Evolutionary conservation across 1,140 invertebrate genomes (phyloP).

Genomic region (Cydia pomonella): DNA sequence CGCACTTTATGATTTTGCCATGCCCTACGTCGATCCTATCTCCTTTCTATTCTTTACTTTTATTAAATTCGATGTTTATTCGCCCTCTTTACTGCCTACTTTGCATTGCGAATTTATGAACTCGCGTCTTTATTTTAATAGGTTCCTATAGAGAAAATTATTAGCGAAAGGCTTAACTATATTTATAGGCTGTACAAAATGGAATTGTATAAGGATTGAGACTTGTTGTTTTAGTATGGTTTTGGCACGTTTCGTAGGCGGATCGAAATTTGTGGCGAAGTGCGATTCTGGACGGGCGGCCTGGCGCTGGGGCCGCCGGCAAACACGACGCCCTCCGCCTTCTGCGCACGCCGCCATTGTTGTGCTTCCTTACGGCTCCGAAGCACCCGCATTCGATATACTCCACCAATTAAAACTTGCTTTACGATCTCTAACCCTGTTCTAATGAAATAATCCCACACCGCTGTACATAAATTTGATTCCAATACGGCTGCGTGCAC

Average conservation of each 20-base stretch:
- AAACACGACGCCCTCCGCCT: slow-evolving; percentile 64
- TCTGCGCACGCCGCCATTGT: slow-evolving; percentile 67
- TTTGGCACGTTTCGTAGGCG: slow-evolving; percentile 45
- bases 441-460: slow-evolving; percentile 53
- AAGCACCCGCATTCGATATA: slow-evolving; percentile 42
- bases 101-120: slow-evolving; percentile 42
- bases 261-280: slow-evolving; percentile 45
- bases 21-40: slow-evolving; percentile 40
- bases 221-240: slow-evolving; percentile 36
- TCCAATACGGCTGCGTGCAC: slow-evolving; percentile 35
- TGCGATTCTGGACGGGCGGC: slow-evolving; percentile 58
- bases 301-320: slow-evolving; percentile 53
- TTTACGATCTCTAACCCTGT: slow-evolving; percentile 56
- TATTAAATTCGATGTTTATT: slow-evolving; percentile 48
- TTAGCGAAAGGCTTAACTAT: not conserved
- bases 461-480: slow-evolving; percentile 39
- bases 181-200: slow-evolving; percentile 22
- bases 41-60: slow-evolving; percentile 44
- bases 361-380: slow-evolving; percentile 33
- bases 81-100: slow-evolving; percentile 34
- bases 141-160: not conserved
- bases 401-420: slow-evolving; percentile 63
- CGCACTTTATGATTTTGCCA: slow-evolving; percentile 46
- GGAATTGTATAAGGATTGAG: slow-evolving; percentile 8
- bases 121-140: not conserved